A percentile compares a stretch with the other conserved stretches of the same genome.
These are phyloP conservation scores for Drosophila tani DNA, from an alignment of 1,140 invertebrate genomes.

Conservation along the genomic window DNA sequence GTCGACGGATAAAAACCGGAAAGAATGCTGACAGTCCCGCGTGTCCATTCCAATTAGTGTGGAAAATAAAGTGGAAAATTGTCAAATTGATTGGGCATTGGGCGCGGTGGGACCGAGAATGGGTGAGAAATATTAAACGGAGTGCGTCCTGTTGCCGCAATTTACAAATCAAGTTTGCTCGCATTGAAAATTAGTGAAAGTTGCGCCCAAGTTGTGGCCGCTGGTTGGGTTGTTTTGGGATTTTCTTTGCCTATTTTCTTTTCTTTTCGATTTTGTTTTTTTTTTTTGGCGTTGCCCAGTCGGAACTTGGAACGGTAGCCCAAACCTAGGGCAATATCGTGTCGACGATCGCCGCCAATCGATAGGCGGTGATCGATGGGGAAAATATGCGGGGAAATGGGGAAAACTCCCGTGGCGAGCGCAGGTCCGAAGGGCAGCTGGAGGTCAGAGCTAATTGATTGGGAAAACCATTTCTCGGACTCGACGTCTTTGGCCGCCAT, in stretches of 20 bases:
- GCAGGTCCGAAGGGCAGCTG: constrained; percentile 54
- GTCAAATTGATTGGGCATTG: constrained; percentile 48
- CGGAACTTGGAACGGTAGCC: constrained; percentile 61
- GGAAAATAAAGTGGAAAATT: constrained; percentile 44
- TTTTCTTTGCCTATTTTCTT: constrained; percentile 9
- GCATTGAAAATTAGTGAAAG: constrained; percentile 73
- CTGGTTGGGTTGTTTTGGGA: constrained; percentile 31
- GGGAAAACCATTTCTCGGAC: constrained; percentile 66
- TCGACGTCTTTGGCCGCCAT: constrained; percentile 28
- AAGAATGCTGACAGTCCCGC: constrained; percentile 39
- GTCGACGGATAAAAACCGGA: constrained; percentile 1
- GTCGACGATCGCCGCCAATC: constrained; percentile 68
- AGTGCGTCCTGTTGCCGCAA: constrained; percentile 66
- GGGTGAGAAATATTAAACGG: constrained; percentile 57
- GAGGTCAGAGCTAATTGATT: constrained; percentile 76
- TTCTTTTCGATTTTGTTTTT: constrained; percentile 19
- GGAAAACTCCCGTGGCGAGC: constrained; percentile 28
- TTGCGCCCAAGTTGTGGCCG: constrained; percentile 55
- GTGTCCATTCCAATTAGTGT: constrained; percentile 52
- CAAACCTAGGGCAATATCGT: constrained; percentile 81
- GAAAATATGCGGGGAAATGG: constrained; percentile 23
- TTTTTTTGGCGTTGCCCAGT: constrained; percentile 20
- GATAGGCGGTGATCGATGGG: constrained; percentile 45
- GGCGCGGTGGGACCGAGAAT: constrained; percentile 43
- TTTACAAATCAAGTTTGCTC: constrained; percentile 70